Evolutionary conservation across 2,113 vertebrate species (phyloP).

Genomic region (Pteruthius melanotis): DNA sequence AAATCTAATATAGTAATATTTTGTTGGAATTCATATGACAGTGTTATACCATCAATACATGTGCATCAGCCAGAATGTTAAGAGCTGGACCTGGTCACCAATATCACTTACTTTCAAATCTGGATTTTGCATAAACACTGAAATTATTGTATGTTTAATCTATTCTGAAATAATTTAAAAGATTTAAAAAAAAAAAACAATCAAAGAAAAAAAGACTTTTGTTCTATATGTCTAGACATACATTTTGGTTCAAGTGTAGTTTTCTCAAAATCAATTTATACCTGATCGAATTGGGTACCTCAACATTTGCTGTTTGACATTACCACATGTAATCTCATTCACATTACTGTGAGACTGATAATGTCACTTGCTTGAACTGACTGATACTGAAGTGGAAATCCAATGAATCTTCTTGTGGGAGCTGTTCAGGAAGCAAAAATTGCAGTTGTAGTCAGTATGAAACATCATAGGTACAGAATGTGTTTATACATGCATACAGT

Average conservation of each 20-base stretch:
- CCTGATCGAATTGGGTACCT: background rate
- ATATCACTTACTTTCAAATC: background rate
- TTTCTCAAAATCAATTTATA: constrained; percentile 10
- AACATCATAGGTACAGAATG: background rate
- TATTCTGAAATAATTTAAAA: background rate
- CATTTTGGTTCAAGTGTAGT: background rate
- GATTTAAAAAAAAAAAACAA: background rate
- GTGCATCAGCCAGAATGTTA: background rate
- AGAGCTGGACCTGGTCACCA: background rate
- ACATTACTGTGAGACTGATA: background rate
- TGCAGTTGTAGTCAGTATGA: background rate
- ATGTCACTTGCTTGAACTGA: background rate
- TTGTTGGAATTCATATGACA: background rate
- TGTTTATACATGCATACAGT: background rate
- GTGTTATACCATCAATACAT: background rate
- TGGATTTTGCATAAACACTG: background rate
- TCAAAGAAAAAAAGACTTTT: background rate
- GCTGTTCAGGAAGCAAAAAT: background rate
- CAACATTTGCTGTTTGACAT: constrained; percentile 5
- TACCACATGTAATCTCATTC: background rate
- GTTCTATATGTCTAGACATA: background rate
- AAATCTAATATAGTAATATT: background rate
- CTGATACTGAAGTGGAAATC: background rate
- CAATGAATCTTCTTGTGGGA: background rate
- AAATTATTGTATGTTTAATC: background rate